Evolutionary conservation across 2,888 invertebrate species (phyloP).

Genomic region (Adelphocoris suturalis): DNA sequence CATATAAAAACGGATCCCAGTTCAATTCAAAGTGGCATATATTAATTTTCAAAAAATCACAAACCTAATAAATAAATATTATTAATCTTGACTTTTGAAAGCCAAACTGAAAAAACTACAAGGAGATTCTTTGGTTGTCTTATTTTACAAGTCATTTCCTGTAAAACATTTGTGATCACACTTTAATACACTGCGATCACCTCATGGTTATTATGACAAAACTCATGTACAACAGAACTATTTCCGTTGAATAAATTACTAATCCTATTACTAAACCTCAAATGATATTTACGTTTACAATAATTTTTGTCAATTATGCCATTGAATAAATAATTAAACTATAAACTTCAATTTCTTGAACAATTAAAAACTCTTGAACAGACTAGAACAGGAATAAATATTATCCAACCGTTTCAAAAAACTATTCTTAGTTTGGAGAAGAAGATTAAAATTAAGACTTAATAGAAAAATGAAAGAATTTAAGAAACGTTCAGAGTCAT

Average conservation of each 20-base stretch:
- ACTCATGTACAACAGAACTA: too few species aligned
- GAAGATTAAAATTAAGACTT: not conserved
- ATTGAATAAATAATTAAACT: not conserved
- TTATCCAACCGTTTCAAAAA: not conserved
- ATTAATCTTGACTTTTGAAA: too few species aligned
- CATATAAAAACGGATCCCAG: too few species aligned
- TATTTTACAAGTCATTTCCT: not conserved
- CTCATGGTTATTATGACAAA: too few species aligned
- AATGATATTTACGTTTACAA: not conserved
- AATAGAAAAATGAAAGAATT: not conserved
- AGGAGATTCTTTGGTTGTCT: not conserved
- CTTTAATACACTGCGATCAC: not conserved
- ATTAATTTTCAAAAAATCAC: too few species aligned
- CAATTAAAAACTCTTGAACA: not conserved
- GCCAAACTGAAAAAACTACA: too few species aligned
- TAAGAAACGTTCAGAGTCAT: not conserved
- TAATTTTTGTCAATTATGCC: not conserved
- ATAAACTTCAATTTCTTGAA: not conserved
- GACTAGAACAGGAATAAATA: conserved; percentile 25
- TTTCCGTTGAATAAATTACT: not conserved
- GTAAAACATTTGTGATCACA: conserved; percentile 17
- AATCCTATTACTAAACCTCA: not conserved
- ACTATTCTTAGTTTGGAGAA: not conserved
- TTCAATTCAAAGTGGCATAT: too few species aligned
- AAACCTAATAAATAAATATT: too few species aligned